Percentiles rank a stretch among this genome's conserved stretches.
Conservation (phyloP, 2,113 vertebrate genomes). For the Lagopus muta region DNA sequence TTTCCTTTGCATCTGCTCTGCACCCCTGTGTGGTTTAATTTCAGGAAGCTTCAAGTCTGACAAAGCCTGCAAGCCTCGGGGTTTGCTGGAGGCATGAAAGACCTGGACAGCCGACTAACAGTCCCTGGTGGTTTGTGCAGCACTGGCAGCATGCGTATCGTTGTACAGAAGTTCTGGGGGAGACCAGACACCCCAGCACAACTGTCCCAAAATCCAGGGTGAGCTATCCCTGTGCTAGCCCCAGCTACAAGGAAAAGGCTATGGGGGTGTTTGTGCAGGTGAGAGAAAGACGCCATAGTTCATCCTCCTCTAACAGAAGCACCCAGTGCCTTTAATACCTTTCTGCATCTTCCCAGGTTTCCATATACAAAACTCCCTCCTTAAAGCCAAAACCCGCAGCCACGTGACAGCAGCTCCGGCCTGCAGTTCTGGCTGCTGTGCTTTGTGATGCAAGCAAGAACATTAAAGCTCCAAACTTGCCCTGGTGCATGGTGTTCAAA, state of each 20-base stretch:
- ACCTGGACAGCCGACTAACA: fast-evolving
- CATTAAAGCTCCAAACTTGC: background rate
- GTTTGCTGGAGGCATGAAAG: constrained; percentile 8
- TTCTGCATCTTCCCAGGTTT: background rate
- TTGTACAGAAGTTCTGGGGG: background rate
- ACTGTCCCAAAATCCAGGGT: fast-evolving
- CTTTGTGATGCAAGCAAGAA: background rate
- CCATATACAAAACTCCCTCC: background rate
- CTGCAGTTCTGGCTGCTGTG: fast-evolving
- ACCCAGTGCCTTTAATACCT: background rate
- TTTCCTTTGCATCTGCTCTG: background rate
- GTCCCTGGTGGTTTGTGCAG: fast-evolving
- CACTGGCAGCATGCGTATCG: background rate
- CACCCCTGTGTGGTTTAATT: background rate
- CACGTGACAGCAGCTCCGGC: background rate
- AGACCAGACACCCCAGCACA: background rate
- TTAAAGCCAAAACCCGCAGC: background rate
- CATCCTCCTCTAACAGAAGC: background rate
- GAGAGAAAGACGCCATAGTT: background rate
- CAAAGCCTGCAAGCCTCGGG: fast-evolving
- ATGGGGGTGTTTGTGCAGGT: fast-evolving
- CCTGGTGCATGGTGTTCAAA: background rate
- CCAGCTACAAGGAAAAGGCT: background rate
- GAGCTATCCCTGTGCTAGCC: background rate
- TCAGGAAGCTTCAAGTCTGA: background rate